Conservation (phyloP, 2,888 invertebrate genomes). For the Lampropteryx suffumata region DNA sequence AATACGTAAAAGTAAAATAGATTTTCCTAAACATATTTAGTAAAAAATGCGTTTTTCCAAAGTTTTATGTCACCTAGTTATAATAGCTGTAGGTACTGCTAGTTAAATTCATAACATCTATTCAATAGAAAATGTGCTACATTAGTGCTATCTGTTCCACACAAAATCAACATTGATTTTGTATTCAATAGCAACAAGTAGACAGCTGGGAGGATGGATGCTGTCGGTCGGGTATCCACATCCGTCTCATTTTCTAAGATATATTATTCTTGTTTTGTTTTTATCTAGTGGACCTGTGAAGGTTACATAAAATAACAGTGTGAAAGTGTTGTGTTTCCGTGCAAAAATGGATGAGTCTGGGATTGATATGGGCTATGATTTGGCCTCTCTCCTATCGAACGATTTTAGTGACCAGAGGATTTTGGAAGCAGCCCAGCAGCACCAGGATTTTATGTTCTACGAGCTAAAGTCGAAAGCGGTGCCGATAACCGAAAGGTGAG, state of each 20-base stretch:
- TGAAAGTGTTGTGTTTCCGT: constrained; percentile 63
- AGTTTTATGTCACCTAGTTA: too few relatives aligned
- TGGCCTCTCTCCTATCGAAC: constrained; percentile 81
- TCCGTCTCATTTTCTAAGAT: constrained; percentile 47
- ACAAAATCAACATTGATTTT: neutral
- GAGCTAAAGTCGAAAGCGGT: constrained; percentile 85
- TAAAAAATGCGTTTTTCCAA: too few relatives aligned
- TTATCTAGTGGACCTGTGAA: constrained; percentile 42
- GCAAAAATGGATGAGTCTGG: constrained; percentile 85
- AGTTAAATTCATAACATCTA: too few relatives aligned
- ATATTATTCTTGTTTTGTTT: constrained; percentile 58
- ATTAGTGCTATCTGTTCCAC: constrained; percentile 36
- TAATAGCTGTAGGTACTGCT: too few relatives aligned
- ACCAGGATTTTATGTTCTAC: constrained; percentile 85
- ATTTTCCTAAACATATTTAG: constrained; percentile 33
- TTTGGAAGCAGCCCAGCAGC: constrained; percentile 78
- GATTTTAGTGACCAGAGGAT: constrained; percentile 80
- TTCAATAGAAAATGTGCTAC: neutral
- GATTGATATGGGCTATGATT: constrained; percentile 85
- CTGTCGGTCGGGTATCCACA: constrained; percentile 57
- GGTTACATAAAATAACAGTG: constrained; percentile 57
- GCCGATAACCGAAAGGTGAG: constrained; percentile 83
- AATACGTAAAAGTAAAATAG: constrained; percentile 8
- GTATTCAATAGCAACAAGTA: constrained; percentile 71
- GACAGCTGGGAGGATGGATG: constrained; percentile 79